Evolutionary conservation across 1,140 invertebrate species (phyloP).

Genomic region (Pseudomyrmex sp.): DNA sequence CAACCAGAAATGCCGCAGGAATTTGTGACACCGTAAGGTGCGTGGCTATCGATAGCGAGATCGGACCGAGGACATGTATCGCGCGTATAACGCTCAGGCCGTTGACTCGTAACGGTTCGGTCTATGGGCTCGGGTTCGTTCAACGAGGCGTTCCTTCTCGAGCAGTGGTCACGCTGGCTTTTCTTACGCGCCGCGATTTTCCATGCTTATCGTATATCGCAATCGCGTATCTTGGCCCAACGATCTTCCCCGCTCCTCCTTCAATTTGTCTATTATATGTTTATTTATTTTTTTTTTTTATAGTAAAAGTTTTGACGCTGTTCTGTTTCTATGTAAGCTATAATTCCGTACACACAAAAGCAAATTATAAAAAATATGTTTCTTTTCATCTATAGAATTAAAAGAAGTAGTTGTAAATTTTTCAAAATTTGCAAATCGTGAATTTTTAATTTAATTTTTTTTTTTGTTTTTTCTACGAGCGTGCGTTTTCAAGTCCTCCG

Average conservation of each 20-base stretch:
- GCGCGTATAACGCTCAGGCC: constrained; percentile 66
- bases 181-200: constrained; percentile 42
- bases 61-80: constrained; percentile 59
- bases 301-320: neutral
- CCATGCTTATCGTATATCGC: constrained; percentile 28
- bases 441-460: neutral
- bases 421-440: neutral
- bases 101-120: constrained; percentile 80
- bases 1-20: constrained; percentile 36
- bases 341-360: neutral
- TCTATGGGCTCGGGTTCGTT: constrained; percentile 67
- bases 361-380: neutral
- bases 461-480: neutral
- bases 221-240: neutral
- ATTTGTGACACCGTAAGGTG: constrained; percentile 61
- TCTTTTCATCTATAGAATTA: neutral
- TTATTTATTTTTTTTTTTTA: neutral
- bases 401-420: neutral
- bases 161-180: constrained; percentile 42
- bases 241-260: neutral
- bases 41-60: constrained; percentile 67
- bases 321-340: neutral
- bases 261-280: no score
- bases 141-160: constrained; percentile 59
- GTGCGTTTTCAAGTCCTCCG: neutral